phyloP scores from a whole-genome alignment of 2,888 invertebrate species.

The Morpho deidamia region DNA sequence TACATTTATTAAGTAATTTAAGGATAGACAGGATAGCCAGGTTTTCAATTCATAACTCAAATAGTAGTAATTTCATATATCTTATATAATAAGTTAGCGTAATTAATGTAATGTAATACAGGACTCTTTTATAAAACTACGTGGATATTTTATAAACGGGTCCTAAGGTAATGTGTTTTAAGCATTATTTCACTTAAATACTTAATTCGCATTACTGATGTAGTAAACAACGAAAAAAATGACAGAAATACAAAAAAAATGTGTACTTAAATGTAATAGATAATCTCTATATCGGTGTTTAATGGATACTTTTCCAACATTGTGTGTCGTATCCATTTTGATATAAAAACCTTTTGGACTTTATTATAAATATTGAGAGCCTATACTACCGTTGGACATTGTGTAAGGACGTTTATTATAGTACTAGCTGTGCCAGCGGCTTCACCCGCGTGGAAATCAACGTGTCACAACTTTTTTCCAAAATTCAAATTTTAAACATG shows the following conservation, averaged over 20 bases:
- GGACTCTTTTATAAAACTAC: conserved; percentile 39
- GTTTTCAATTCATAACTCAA: conserved; percentile 74
- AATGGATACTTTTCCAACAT: conserved; percentile 35
- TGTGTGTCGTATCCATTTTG: conserved; percentile 60
- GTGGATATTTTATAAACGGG: conserved; percentile 42
- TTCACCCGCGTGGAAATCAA: no score
- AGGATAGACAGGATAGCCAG: conserved; percentile 77
- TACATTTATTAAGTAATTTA: conserved; percentile 69
- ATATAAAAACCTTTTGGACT: conserved; percentile 27
- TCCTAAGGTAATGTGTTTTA: conserved; percentile 40
- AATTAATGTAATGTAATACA: conserved; percentile 74
- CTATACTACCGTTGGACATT: no score
- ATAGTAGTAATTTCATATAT: conserved; percentile 57
- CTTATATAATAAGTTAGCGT: conserved; percentile 64
- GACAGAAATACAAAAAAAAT: conserved; percentile 58
- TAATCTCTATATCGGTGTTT: conserved; percentile 62
- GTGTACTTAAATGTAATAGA: conserved; percentile 67
- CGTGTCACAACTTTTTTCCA: no score
- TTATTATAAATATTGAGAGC: no score
- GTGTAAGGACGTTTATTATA: no score
- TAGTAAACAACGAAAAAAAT: conserved; percentile 73
- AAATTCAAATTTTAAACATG: no score
- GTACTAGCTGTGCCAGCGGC: no score
- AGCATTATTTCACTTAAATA: conserved; percentile 27
- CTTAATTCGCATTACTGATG: conserved; percentile 49